These are phyloP conservation scores for Epizoanthus rinbou DNA, from an alignment of 92 coral and sea anemone species.

Conservation along the genomic window DNA sequence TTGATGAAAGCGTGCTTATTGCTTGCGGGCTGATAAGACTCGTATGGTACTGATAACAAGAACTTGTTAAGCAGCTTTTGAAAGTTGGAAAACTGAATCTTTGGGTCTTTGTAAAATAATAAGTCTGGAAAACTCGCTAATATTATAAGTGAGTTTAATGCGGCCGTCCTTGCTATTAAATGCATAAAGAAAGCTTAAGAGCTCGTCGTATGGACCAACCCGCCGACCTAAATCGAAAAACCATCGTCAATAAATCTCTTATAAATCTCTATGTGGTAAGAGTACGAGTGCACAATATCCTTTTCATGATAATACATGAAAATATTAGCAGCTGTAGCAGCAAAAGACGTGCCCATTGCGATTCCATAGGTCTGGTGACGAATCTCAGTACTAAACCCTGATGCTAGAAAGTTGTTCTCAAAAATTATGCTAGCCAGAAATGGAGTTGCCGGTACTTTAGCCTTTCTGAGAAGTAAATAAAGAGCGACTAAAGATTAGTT, in stretches of 20 bases:
- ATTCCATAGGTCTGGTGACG: too few relatives aligned
- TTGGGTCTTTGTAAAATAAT: conserved; percentile 18
- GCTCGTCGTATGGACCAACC: conserved; percentile 15
- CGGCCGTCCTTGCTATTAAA: neutral
- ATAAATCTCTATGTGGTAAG: neutral
- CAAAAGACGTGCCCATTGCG: too few relatives aligned
- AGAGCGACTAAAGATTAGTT: neutral
- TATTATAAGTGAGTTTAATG: conserved; percentile 5
- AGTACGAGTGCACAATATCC: conserved; percentile 4
- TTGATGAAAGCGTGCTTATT: neutral
- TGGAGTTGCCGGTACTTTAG: too few relatives aligned
- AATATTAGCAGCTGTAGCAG: neutral
- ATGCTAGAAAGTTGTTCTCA: too few relatives aligned
- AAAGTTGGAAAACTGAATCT: conserved; percentile 15
- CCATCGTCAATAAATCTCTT: neutral
- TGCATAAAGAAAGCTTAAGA: conserved; percentile 1
- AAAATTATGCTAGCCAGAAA: too few relatives aligned
- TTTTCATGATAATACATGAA: conserved; percentile 13
- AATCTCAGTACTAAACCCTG: too few relatives aligned
- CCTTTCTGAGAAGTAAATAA: too few relatives aligned
- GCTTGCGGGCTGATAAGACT: conserved; percentile 25
- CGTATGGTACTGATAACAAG: conserved; percentile 8
- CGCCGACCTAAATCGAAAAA: neutral
- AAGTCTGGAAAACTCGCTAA: neutral
- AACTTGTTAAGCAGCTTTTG: conserved; percentile 10